Evolutionary conservation across 1,140 invertebrate genomes (phyloP), one percentile per base, ranked within the genome.

Genomic region (Armadillidium nasatum): DNA sequence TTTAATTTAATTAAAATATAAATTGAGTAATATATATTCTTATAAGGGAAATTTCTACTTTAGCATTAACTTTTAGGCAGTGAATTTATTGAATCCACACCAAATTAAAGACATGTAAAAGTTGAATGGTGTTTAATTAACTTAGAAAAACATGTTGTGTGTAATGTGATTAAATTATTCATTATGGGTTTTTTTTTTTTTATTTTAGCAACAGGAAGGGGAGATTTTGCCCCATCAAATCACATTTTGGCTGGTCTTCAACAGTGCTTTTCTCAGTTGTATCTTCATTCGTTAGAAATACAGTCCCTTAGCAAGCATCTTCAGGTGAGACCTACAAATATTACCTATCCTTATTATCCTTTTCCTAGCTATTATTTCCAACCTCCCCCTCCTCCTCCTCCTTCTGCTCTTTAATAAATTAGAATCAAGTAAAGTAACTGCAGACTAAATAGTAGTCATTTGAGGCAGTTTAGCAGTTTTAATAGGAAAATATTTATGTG

Each of bases 241-340:
- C 77, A 78, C 60, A 54, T 78, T 72, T 60, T 76, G 54, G 43
- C 77, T 7, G 74, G 71, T 11, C 74, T 80, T 9, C 79, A 80
- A 72, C 79, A 80, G 75, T 80, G 79, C 68, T 78, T 80, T 71
- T 76, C 76, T 6, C 79, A 80, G 75, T 75, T 80, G n/a, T 75
- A 78, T 21, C 77, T 78, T n/a, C 79, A 80, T 60, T 78, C 79
- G 10, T 68, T 80, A 11, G 79, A 80, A 50, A 80, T 80, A 21
- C 79, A 80, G 79, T 74, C 79, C 43, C 77, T 80, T 45, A 80
- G 77, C 73, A 80, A 80, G 70, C 79, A 80, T 46, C 75, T 80
- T 66, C 79, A 80, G 79, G 79, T 80, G 68, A 78, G 79, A 68
- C 79, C 69, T n/a, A 33, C 72, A 13, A 46, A 74, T n/a, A 72